Evolutionary conservation across 2,797 vertebrate species (phyloP).

Genomic region (Danio tinwini): DNA sequence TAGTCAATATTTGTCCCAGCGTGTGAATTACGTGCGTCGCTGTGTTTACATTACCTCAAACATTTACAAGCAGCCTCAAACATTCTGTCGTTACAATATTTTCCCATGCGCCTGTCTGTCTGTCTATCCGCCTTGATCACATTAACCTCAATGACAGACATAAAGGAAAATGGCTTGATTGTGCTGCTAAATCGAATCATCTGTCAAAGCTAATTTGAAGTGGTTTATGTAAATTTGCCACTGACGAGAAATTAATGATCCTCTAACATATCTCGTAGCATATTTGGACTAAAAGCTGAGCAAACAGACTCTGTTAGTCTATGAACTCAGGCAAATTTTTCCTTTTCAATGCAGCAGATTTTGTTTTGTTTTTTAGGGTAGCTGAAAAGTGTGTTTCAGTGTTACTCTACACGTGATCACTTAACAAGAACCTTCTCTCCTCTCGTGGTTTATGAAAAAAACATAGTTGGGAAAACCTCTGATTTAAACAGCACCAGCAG

Average conservation of each 20-base stretch:
- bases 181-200: conserved; percentile 33
- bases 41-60: conserved; percentile 49
- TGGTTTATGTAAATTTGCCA: conserved; percentile 34
- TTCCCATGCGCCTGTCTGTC: conserved; percentile 38
- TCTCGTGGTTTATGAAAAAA: conserved; percentile 20
- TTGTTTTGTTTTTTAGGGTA: conserved; percentile 21
- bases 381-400: neutral
- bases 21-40: conserved; percentile 28
- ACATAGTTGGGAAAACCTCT: neutral
- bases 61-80: conserved; percentile 42
- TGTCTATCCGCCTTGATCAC: conserved; percentile 14
- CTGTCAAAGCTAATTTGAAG: conserved; percentile 35
- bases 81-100: conserved; percentile 44
- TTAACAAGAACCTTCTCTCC: neutral
- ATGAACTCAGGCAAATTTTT: conserved; percentile 5
- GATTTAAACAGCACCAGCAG: conserved; percentile 8
- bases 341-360: neutral
- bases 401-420: neutral
- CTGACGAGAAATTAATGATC: conserved; percentile 6
- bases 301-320: conserved; percentile 7
- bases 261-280: conserved; percentile 22
- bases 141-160: conserved; percentile 37
- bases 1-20: conserved; percentile 42
- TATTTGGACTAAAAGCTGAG: conserved; percentile 30
- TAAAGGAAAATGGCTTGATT: conserved; percentile 39